Conservation (phyloP, 1,140 invertebrate species). For the Nebria ingens region DNA sequence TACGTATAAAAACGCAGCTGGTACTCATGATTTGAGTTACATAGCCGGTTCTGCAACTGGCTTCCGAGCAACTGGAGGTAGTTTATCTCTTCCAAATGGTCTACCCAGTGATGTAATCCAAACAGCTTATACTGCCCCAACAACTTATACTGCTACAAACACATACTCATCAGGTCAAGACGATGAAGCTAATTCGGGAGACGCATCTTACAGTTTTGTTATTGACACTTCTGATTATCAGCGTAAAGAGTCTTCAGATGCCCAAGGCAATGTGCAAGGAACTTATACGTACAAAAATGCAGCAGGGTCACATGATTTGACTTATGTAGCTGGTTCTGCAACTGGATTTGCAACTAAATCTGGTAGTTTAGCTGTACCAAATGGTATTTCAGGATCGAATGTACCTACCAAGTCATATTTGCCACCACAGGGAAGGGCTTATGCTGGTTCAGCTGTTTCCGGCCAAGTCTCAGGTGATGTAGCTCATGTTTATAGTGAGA, state of each 20-base stretch:
- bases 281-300: slow-evolving; percentile 17
- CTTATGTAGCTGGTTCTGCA: slow-evolving; percentile 16
- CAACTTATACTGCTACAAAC: not conserved
- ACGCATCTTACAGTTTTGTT: slow-evolving; percentile 14
- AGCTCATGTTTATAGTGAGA: not conserved
- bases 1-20: slow-evolving; percentile 22
- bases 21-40: slow-evolving; percentile 20
- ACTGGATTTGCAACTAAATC: slow-evolving; percentile 15
- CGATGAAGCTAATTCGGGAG: not conserved
- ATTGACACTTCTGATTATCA: slow-evolving; percentile 14
- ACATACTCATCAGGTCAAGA: not conserved
- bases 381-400: not conserved
- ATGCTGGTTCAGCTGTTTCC: not conserved
- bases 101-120: too few relatives aligned
- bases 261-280: slow-evolving; percentile 21
- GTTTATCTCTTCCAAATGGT: not conserved
- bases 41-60: slow-evolving; percentile 19
- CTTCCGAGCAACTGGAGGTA: slow-evolving; percentile 16
- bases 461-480: not conserved
- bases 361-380: not conserved
- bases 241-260: slow-evolving; percentile 18
- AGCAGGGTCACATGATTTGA: slow-evolving; percentile 15
- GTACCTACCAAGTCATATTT: not conserved
- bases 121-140: not conserved
- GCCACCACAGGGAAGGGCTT: not conserved